These are phyloP conservation scores for Anhinga rufa DNA, from an alignment of 2,113 vertebrate genomes.

Conservation along the genomic window DNA sequence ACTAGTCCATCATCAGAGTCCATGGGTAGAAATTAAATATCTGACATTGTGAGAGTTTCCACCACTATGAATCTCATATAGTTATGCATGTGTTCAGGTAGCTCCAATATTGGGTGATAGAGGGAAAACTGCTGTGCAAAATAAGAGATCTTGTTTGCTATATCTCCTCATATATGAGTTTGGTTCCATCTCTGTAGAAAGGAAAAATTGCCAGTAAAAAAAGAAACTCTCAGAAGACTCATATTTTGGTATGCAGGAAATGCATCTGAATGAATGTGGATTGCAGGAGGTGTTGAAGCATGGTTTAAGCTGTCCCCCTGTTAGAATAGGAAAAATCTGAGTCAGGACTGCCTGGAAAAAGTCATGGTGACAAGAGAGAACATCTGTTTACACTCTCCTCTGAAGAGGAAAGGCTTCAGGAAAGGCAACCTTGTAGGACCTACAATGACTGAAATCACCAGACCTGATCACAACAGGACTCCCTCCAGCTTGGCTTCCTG, in stretches of 20 bases:
- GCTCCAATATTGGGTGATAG: background rate
- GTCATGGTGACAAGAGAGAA: background rate
- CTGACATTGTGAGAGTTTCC: background rate
- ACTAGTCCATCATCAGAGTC: background rate
- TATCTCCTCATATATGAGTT: background rate
- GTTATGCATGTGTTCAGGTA: background rate
- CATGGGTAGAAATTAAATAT: background rate
- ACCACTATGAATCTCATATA: background rate
- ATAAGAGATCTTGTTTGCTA: background rate
- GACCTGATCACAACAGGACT: background rate
- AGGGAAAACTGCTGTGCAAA: background rate
- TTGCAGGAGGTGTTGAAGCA: background rate
- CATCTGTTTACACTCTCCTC: background rate
- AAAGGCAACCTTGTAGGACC: background rate
- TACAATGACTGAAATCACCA: background rate
- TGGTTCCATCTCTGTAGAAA: background rate
- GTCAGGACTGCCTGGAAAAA: background rate
- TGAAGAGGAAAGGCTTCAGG: background rate
- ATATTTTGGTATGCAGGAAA: background rate
- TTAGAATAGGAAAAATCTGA: background rate
- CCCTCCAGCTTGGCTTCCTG: background rate
- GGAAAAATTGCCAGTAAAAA: background rate
- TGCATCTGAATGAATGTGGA: background rate
- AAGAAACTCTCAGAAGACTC: background rate
- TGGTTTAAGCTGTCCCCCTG: fast-evolving